Evolutionary conservation across 1,140 invertebrate species (phyloP).

Genomic region (Tribolium castaneum): DNA sequence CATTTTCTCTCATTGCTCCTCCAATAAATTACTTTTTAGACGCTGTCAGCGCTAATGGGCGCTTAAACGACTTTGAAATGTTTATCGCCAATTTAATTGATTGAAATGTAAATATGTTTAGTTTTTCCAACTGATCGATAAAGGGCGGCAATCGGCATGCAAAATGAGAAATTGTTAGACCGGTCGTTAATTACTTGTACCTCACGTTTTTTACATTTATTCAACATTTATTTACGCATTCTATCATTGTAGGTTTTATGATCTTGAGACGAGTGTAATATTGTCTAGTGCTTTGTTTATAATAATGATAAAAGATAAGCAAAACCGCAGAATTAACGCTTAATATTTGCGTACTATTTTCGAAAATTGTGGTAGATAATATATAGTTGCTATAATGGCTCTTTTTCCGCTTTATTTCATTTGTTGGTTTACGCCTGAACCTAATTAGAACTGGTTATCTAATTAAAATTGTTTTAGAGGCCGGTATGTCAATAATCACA

Average conservation of each 20-base stretch:
- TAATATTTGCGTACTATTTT: too few relatives aligned
- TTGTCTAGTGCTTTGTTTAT: too few relatives aligned
- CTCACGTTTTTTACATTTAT: too few relatives aligned
- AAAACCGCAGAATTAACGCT: too few relatives aligned
- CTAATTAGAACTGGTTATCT: neutral
- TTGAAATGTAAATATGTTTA: constrained; percentile 8
- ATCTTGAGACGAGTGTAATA: too few relatives aligned
- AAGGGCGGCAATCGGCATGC: neutral
- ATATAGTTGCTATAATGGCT: too few relatives aligned
- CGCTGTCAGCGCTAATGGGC: neutral
- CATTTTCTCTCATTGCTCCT: constrained; percentile 7
- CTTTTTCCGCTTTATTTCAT: neutral
- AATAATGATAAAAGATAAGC: too few relatives aligned
- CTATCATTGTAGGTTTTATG: too few relatives aligned
- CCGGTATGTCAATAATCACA: neutral
- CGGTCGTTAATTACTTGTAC: neutral
- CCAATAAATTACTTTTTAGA: constrained; percentile 3
- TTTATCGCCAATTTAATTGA: constrained; percentile 7
- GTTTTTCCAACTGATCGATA: neutral
- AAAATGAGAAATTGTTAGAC: neutral
- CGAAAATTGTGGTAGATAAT: too few relatives aligned
- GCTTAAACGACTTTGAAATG: neutral
- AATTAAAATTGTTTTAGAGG: neutral
- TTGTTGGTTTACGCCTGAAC: neutral
- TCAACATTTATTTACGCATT: too few relatives aligned